Evolutionary conservation across 2,797 vertebrate species (phyloP).

Genomic region (Acanthiza pusilla): DNA sequence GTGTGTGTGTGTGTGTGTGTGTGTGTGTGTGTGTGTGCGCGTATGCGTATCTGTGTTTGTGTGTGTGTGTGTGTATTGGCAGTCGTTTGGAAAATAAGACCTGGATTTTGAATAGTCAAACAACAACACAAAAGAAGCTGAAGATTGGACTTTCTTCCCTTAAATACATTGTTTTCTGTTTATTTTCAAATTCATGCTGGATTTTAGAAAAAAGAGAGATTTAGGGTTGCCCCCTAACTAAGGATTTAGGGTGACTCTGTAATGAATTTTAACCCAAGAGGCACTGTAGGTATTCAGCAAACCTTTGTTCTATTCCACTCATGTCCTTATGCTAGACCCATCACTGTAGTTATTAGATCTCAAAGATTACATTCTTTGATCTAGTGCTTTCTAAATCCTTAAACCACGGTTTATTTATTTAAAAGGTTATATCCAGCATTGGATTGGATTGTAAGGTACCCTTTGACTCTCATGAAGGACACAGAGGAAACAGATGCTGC

Average conservation of each 20-base stretch:
- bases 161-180: background rate
- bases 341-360: slow-evolving; percentile 59
- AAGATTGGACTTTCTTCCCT: background rate
- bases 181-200: background rate
- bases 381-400: slow-evolving; percentile 62
- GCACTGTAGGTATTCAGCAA: background rate
- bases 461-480: slow-evolving; percentile 64
- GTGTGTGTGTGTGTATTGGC: background rate
- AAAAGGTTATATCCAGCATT: slow-evolving; percentile 58
- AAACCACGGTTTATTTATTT: slow-evolving; percentile 63
- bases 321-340: slow-evolving; percentile 39
- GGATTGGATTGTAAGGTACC: slow-evolving; percentile 55
- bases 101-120: background rate
- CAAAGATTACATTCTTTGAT: slow-evolving; percentile 61
- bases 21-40: no score
- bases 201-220: slow-evolving; percentile 6
- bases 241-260: background rate
- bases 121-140: background rate
- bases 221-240: background rate
- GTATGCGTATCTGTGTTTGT: no score
- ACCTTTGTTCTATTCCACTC: slow-evolving; percentile 34
- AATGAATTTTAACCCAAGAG: slow-evolving; percentile 19
- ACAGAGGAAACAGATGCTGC: slow-evolving; percentile 29
- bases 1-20: background rate
- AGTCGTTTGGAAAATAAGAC: background rate